These are phyloP conservation scores for Pseudococcus viburni DNA, from an alignment of 2,888 invertebrate species.

Conservation along the genomic window DNA sequence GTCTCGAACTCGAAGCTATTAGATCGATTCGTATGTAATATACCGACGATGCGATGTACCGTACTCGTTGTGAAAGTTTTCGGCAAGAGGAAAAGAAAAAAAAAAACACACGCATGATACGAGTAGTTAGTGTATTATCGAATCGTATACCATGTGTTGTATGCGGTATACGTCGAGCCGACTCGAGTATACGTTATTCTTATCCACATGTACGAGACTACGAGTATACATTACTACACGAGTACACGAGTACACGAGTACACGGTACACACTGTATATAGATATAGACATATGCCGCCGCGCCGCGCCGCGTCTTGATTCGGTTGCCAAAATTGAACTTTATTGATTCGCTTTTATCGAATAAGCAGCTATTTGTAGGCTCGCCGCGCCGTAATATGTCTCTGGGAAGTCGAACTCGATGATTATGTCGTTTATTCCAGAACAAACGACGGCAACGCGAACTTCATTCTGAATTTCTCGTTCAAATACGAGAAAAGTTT, in stretches of 20 bases:
- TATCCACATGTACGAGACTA: not conserved
- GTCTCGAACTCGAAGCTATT: not conserved
- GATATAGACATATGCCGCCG: too few relatives aligned
- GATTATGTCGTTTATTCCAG: constrained; percentile 41
- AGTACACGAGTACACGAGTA: too few relatives aligned
- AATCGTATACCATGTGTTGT: too few relatives aligned
- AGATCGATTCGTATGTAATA: constrained; percentile 10
- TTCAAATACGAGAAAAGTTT: not conserved
- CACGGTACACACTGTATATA: not conserved
- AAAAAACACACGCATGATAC: not conserved
- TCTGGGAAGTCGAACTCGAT: not conserved
- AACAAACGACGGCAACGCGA: not conserved
- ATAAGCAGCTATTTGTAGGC: constrained; percentile 33
- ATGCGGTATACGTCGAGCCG: not conserved
- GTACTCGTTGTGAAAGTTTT: not conserved
- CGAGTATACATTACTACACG: too few relatives aligned
- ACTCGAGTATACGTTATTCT: not conserved
- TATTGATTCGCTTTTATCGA: constrained; percentile 26
- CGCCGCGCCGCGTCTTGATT: not conserved
- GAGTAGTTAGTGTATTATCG: not conserved
- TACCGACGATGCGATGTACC: too few relatives aligned
- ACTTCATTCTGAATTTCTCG: not conserved
- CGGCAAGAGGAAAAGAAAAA: not conserved
- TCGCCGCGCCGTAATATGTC: not conserved
- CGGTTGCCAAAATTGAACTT: constrained; percentile 28